Conservation (phyloP, 2,888 invertebrate genomes). For the Achlya flavicornis region DNA sequence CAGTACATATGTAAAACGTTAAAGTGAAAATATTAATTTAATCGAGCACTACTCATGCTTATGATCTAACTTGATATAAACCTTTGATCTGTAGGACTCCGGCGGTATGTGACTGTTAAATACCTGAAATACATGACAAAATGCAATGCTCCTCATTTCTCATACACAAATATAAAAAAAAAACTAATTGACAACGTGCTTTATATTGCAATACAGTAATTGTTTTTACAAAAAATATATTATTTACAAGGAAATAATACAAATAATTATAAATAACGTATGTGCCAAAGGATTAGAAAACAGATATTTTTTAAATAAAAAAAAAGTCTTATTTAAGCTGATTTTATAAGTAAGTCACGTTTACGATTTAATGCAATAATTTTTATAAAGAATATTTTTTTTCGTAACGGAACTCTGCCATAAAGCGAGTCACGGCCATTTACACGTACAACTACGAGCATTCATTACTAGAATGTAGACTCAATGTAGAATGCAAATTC, state of each 20-base stretch:
- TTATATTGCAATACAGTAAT: not conserved
- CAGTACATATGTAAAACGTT: conserved; percentile 56
- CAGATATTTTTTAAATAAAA: not conserved
- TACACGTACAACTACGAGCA: not conserved
- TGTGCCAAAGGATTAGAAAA: too few species aligned
- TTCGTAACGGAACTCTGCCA: not conserved
- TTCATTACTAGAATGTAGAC: not conserved
- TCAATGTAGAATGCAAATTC: not conserved
- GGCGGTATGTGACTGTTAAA: conserved; percentile 97
- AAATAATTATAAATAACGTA: too few species aligned
- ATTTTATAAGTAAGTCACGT: not conserved
- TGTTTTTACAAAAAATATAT: too few species aligned
- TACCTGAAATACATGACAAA: conserved; percentile 89
- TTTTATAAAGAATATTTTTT: too few species aligned
- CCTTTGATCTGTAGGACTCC: conserved; percentile 96
- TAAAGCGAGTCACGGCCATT: not conserved
- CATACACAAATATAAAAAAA: conserved; percentile 40
- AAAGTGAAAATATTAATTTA: conserved; percentile 47
- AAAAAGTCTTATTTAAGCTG: not conserved
- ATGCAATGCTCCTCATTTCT: conserved; percentile 72
- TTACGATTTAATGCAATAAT: not conserved
- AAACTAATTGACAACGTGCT: not conserved
- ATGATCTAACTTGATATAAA: conserved; percentile 86
- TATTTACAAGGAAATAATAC: too few species aligned
- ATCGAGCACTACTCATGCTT: conserved; percentile 78